phyloP scores from a whole-genome alignment of 2,113 vertebrate genomes.

The Cromileptes altivelis region DNA sequence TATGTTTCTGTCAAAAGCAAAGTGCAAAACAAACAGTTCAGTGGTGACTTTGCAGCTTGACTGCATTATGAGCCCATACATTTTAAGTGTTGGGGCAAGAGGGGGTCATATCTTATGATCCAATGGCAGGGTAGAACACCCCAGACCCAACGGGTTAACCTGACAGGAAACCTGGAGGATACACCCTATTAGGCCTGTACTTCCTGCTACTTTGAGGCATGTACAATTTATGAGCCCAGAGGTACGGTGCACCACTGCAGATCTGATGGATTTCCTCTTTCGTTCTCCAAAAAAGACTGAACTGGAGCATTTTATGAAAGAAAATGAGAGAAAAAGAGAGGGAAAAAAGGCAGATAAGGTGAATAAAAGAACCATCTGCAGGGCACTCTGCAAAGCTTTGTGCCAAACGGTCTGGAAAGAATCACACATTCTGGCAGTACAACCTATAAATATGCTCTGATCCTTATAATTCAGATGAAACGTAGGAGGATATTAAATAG shows the following conservation, averaged over 20 bases:
- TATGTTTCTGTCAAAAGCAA: background rate
- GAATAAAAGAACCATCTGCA: constrained; percentile 86
- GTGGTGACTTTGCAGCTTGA: constrained; percentile 54
- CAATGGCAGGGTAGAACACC: constrained; percentile 64
- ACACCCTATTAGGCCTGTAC: constrained; percentile 84
- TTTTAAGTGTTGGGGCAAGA: constrained; percentile 60
- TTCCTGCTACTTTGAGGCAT: constrained; percentile 87
- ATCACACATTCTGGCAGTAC: constrained; percentile 86
- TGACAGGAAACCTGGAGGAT: constrained; percentile 85
- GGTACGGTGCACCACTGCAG: constrained; percentile 75
- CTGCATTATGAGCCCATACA: constrained; percentile 56
- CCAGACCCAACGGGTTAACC: constrained; percentile 76
- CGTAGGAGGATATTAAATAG: constrained; percentile 83
- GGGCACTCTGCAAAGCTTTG: constrained; percentile 79
- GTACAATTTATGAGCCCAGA: constrained; percentile 81
- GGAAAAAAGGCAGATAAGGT: constrained; percentile 75
- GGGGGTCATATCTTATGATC: constrained; percentile 56
- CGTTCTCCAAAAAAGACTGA: constrained; percentile 79
- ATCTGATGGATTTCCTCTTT: constrained; percentile 88
- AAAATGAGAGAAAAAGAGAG: constrained; percentile 55
- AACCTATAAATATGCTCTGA: constrained; percentile 84
- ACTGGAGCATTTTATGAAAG: constrained; percentile 75
- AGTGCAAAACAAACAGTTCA: background rate
- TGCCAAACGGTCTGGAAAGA: constrained; percentile 90
- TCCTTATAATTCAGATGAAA: constrained; percentile 82